Base-by-base conservation (phyloP, 2,888 invertebrate species). In the Pseudoips prasinana region DNA sequence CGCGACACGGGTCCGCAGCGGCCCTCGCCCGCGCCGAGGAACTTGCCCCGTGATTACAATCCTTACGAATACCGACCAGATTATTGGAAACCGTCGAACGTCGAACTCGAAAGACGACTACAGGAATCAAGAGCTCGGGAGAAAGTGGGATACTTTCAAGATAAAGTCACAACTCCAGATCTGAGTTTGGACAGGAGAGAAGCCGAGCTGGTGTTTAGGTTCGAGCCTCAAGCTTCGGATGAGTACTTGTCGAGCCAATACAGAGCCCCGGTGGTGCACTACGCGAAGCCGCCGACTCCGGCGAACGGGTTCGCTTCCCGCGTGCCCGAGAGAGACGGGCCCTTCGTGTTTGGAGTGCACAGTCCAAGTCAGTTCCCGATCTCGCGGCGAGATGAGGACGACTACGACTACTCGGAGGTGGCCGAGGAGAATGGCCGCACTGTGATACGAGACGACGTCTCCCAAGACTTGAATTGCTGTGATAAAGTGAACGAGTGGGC, bases 341-440 rank as follows among this genome's bases (percentile, higher is more conserved):
- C 91, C 57, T 92, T 91, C 72, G 91, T 92, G 57, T 92, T 92
- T 66, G 91, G 91, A 47, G 84, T 91, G 39, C 90, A 91, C 66
- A 84, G 81, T 50, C 89, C 89, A 33, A 87, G 87, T 66, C 88
- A 89, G 66, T 89, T 89, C 67, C 83, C 84, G 20, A 64, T 79
- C 35, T 61, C 71, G 45, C 72, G 79, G 26, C 69, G 74, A 46
- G 81, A 79, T 32, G 82, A 85, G 7, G 87, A 87, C 42, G 88
- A 89, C 60, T 87, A 87, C 64, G 88, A 88, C 51, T 88, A 87
- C 47, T 86, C 89, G 4, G 87, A 89, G 58, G 88, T 86, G 45
- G 65, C 82, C 11, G 87, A 87, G 36, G 86, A 86, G 39, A 75
- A 71, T 44, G 73, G 73, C 31, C 77, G 77, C 43, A 70, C 80